Evolutionary conservation across 2,113 vertebrate species (phyloP), one percentile per base, ranked within the genome.

Genomic region (Platysternon megacephalum): DNA sequence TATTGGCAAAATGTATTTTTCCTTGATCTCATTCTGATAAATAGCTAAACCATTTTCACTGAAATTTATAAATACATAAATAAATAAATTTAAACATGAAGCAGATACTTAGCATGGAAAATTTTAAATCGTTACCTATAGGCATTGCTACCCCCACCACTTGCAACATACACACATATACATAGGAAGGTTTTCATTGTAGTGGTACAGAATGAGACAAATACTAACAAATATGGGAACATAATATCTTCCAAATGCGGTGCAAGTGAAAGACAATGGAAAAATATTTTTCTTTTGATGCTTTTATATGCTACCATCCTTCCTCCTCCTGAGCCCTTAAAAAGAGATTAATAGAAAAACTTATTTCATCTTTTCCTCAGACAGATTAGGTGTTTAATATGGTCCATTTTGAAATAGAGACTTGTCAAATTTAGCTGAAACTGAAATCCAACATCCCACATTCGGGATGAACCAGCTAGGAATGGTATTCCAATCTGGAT

Each of bases 371-470:
- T 29, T 35, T 82, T 48, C 90, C 65, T 83, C 89, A 90, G 55
- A 26, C 16, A 83, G 35, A n/a, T 28, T 11, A 74, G 65, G 46
- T 39, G 21, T 76, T 91, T 85, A 93, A 83, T 55, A 94, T 42
- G 78, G 39, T 46, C 46, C 76, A 46, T 32, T 80, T 86, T 17
- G n/a, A 93, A 93, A 89, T 1, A 79, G 11, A 1, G 29, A 32
- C 9, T 10, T 56, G 35, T 29, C 65, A 86, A 24, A 74, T 94
- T 87, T 48, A 91, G 79, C 3, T 86, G 76, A 44, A 94, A 85
- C 9, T 51, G 17, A 96, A 96, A 95, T 83, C 17, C 74, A 80
- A 79, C 39, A 80, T 29, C 32, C 22, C n/a, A 76, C 48, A 79
- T 46, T 85, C 32, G n/a, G 72, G 26, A 78, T 39, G 44, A 68